Evolutionary conservation across 2,888 invertebrate genomes (phyloP), one percentile per base, ranked within the genome.

Genomic region (Drosophila planitibia): DNA sequence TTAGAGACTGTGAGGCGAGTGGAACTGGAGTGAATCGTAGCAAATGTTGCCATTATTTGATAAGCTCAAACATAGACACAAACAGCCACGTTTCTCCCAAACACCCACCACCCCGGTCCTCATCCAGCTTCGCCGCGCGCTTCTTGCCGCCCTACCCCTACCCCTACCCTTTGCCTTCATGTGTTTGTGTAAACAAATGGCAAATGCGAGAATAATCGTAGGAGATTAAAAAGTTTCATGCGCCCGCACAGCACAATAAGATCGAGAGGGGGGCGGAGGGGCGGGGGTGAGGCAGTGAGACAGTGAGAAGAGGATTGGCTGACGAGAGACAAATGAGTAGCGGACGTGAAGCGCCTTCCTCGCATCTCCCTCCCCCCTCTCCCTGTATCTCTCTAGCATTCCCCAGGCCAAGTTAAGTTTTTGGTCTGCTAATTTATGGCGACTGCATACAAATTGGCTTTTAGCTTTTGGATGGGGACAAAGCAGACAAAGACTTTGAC

Each of bases 171-270:
- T 30, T 19, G 54, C 76, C 53, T 28, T 44, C 74, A 77, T 79
- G 78, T 85, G 84, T 87, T 89, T 82, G 82, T 84, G 89, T 83
- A 90, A 90, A 90, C 91, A 91, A 90, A 89, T 87, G 89, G 91
- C 90, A 91, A 92, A 92, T 92, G 92, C 91, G 91, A 92, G 91
- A 92, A 92, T 92, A 92, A 92, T 92, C 92, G 91, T 82, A 81
- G 76, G 75, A 91, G 92, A 92, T 92, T 92, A 92, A 90, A 87
- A 92, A 92, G 85, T 92, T 92, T 90, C 80, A 79, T 81, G 78
- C 63, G 78, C 78, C 85, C 85, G 78, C 76, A 79, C 71, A 70
- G 62, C 54, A 55, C 57, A 47, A 30, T 33, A 47, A 10, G 9
- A 33, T 33, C 25, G 30, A n/a, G 14, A 55, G 39, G 35, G 32